Evolutionary conservation across 2,113 vertebrate species (phyloP).

Genomic region (Oncorhynchus gorbuscha): DNA sequence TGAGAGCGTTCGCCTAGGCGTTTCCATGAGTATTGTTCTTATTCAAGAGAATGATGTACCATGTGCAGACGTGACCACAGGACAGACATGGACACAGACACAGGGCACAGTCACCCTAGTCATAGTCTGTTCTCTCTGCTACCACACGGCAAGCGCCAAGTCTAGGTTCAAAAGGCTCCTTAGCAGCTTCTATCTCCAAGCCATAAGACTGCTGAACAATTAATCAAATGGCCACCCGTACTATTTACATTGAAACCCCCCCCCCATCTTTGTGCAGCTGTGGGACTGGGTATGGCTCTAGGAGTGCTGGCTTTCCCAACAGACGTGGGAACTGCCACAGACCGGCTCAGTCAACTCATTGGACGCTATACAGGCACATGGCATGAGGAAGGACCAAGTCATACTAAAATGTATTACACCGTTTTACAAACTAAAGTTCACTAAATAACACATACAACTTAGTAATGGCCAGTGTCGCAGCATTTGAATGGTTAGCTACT

Average conservation of each 20-base stretch:
- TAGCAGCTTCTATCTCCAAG: too few species aligned
- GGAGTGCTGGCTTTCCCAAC: not conserved
- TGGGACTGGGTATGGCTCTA: not conserved
- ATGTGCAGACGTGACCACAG: constrained; percentile 8
- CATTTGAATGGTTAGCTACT: not conserved
- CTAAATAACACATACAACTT: not conserved
- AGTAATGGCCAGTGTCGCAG: not conserved
- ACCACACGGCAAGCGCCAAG: too few species aligned
- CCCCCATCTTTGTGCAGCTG: constrained; percentile 3
- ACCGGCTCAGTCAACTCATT: not conserved
- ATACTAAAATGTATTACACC: not conserved
- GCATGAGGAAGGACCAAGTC: not conserved
- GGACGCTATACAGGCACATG: not conserved
- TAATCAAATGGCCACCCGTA: too few species aligned
- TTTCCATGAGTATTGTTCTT: constrained; percentile 19
- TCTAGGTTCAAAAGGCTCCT: too few species aligned
- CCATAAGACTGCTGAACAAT: too few species aligned
- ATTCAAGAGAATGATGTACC: constrained; percentile 20
- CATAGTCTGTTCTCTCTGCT: too few species aligned
- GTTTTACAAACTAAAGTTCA: too few species aligned
- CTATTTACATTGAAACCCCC: not conserved
- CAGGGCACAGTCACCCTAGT: not conserved
- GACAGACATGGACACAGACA: not conserved
- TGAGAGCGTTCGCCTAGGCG: not conserved
- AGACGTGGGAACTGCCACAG: not conserved